A percentile compares a stretch with the other conserved stretches of the same genome.
These are phyloP conservation scores for Drosophila nigrodunni DNA, from an alignment of 1,140 invertebrate genomes.

Conservation along the genomic window DNA sequence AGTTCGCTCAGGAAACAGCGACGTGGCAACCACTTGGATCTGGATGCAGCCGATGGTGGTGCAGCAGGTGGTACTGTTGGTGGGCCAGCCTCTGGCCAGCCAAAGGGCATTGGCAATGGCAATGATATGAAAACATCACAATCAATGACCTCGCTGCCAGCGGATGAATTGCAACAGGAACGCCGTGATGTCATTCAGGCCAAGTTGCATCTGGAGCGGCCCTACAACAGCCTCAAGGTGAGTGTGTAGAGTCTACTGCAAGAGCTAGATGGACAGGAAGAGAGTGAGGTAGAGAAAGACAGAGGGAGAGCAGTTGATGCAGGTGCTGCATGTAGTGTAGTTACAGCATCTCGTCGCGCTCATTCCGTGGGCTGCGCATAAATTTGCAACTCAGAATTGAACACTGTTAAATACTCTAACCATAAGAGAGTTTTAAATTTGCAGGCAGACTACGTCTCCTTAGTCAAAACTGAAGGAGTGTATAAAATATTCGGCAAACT, in stretches of 20 bases:
- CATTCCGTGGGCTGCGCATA: conserved; percentile 22
- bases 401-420: not conserved
- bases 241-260: conserved; percentile 16
- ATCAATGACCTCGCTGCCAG: conserved; percentile 83
- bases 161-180: conserved; percentile 72
- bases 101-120: conserved; percentile 15
- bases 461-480: too few species aligned
- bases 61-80: not conserved
- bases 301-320: not conserved
- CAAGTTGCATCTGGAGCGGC: conserved; percentile 85
- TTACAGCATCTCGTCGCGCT: not conserved
- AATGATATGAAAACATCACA: conserved; percentile 76
- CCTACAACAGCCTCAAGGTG: conserved; percentile 90
- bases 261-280: not conserved
- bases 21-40: conserved; percentile 10
- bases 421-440: too few species aligned
- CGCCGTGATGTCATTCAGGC: conserved; percentile 75
- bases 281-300: not conserved
- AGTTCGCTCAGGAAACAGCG: conserved; percentile 69
- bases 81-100: not conserved
- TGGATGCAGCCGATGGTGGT: conserved; percentile 8
- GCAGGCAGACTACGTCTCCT: too few species aligned
- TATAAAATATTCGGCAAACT: too few species aligned
- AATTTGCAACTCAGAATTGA: conserved; percentile 32
- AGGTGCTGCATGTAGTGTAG: not conserved